Base-by-base conservation (phyloP, 2,113 vertebrate genomes). In the Enhydra lutris region DNA sequence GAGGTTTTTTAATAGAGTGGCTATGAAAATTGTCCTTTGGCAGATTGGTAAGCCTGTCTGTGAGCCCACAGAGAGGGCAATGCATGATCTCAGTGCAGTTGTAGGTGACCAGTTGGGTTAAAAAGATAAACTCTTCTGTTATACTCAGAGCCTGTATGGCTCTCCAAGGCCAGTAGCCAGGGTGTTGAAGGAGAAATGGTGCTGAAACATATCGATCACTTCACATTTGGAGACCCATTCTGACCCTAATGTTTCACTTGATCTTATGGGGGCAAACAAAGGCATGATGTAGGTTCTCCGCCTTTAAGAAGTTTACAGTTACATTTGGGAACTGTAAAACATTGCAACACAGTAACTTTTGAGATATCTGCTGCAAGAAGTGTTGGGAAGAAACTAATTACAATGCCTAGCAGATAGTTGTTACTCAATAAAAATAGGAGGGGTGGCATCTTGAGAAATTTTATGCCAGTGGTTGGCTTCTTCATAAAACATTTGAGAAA, bases 11-110 rank as follows among this genome's bases (percentile, higher is more conserved):
- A 96, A 95, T 82, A 92, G 34, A 96, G 84, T 84, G 71, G 92
- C 96, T 93, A 97, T 78, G 85, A 96, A 79, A 98, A 96, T 80
- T 97, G 78, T 89, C 69, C 83, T 97, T 98, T 97, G 95, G 91
- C 26, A 82, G 29, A 93, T 79, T n/a, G 74, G 65, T 67, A 36
- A 96, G 26, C 42, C 23, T 83, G 42, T 85, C 10, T 47, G 50
- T 96, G n/a, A 87, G 26, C 31, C 11, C 61, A 92, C 17, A 83
- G 17, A 89, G 3, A 7, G 15, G 4, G 47, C 6, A 89, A 81
- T 79, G 55, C 12, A 76, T 45, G 36, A 84, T 55, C 36, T 95
- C 61, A 87, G 21, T 92, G 69, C 31, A 94, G 47, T 52, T 80
- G 21, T 87, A 92, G 42, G 74, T 59, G 42, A 80, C 45, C 0